Conservation (phyloP, 2,797 vertebrate genomes). For the Staurois parvus region DNA sequence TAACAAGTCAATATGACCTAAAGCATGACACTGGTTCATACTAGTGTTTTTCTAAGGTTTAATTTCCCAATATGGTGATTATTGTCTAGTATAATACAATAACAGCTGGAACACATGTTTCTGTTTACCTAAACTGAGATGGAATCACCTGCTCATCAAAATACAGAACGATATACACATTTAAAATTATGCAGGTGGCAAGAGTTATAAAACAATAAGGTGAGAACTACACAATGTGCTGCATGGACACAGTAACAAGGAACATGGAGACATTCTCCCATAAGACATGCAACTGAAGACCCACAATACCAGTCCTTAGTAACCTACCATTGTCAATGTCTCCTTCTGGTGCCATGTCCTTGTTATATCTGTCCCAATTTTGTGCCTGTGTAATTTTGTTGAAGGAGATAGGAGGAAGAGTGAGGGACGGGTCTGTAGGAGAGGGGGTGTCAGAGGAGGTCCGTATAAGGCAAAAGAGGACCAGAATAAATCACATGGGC, state of each 20-base stretch:
- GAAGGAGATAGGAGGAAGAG: slow-evolving; percentile 88
- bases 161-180: background rate
- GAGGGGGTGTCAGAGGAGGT: slow-evolving; percentile 72
- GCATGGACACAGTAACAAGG: background rate
- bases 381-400: slow-evolving; percentile 90
- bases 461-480: slow-evolving; percentile 71
- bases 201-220: background rate
- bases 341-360: slow-evolving; percentile 86
- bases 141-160: background rate
- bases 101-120: no score
- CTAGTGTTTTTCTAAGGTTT: no score
- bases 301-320: slow-evolving; percentile 16
- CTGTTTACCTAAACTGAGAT: no score
- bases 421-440: slow-evolving; percentile 86
- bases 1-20: no score
- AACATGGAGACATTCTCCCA: background rate
- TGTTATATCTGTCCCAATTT: slow-evolving; percentile 84
- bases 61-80: no score
- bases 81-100: no score
- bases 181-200: background rate
- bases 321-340: slow-evolving; percentile 90
- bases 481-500: slow-evolving; percentile 68
- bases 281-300: slow-evolving; percentile 35
- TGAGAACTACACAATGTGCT: background rate
- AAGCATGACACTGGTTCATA: no score